These are phyloP conservation scores for Chroicocephalus ridibundus DNA, from an alignment of 2,113 vertebrate genomes.

Conservation along the genomic window DNA sequence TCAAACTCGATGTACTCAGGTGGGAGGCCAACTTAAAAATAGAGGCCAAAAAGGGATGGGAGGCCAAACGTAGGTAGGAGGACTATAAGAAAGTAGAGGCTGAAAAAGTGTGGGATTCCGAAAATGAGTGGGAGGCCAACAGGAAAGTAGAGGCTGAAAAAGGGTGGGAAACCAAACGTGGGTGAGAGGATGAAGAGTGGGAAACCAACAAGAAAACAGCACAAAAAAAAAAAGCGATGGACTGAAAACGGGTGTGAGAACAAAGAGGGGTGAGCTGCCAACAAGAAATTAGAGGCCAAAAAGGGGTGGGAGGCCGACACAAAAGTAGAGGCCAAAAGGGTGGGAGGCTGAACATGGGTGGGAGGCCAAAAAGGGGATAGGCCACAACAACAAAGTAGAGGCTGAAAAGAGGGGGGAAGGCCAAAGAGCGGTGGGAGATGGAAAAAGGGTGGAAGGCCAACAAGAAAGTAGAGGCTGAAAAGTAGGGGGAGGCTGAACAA, in stretches of 20 bases:
- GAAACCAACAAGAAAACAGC: neutral
- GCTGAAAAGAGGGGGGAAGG: neutral
- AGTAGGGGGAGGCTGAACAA: neutral
- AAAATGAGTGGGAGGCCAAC: neutral
- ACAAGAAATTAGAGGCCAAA: neutral
- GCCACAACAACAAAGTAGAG: neutral
- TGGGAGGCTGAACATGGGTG: neutral
- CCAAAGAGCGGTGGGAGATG: too few species aligned
- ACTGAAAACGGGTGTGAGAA: too few species aligned
- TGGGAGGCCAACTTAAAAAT: too few species aligned
- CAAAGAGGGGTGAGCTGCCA: neutral
- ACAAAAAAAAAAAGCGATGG: neutral
- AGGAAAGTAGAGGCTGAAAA: neutral
- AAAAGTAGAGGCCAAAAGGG: neutral
- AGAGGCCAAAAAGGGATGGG: neutral
- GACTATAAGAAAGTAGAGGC: neutral
- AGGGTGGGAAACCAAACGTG: rapidly evolving
- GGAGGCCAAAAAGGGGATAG: neutral
- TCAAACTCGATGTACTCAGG: neutral
- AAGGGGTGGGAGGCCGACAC: neutral
- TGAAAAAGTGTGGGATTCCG: neutral
- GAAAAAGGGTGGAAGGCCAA: neutral
- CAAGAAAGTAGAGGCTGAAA: neutral
- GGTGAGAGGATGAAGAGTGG: neutral
- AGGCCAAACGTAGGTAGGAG: neutral